Evolutionary conservation across 2,113 vertebrate species (phyloP).

Genomic region (Sceloporus undulatus): DNA sequence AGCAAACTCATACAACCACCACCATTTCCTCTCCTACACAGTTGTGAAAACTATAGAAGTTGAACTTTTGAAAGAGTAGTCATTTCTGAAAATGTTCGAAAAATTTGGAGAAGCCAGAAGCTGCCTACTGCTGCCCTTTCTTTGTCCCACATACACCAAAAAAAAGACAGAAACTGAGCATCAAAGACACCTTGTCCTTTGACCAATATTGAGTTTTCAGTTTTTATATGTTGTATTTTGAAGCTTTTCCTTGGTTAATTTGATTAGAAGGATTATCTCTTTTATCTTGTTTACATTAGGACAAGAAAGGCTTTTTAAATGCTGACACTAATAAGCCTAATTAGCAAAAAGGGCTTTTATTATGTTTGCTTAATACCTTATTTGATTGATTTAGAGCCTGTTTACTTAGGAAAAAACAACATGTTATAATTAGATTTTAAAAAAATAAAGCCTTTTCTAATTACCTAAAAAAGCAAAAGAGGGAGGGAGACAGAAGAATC

Average conservation of each 20-base stretch:
- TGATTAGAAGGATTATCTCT: constrained; percentile 33
- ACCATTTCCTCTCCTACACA: neutral
- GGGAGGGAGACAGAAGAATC: neutral
- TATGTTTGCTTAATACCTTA: constrained; percentile 29
- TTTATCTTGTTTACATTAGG: constrained; percentile 27
- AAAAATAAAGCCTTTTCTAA: constrained; percentile 6
- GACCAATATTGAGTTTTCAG: neutral
- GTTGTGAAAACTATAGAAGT: neutral
- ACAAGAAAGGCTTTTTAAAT: constrained; percentile 5
- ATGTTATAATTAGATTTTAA: constrained; percentile 27
- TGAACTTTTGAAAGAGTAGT: neutral
- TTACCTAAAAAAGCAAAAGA: neutral
- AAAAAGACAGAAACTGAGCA: too few relatives aligned
- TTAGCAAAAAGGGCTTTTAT: constrained; percentile 31
- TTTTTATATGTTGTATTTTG: constrained; percentile 1
- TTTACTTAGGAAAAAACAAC: constrained; percentile 25
- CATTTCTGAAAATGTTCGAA: neutral
- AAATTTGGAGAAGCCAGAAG: neutral
- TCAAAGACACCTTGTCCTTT: constrained; percentile 19
- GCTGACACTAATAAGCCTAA: constrained; percentile 39
- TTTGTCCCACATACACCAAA: neutral
- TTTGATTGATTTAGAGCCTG: constrained; percentile 29
- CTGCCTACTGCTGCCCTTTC: neutral
- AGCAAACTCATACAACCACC: neutral
- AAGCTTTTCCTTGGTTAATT: constrained; percentile 21